Percentiles rank a stretch among this genome's conserved stretches.
These are phyloP conservation scores for Hyposoter didymator DNA, from an alignment of 2,888 invertebrate genomes.

Conservation along the genomic window DNA sequence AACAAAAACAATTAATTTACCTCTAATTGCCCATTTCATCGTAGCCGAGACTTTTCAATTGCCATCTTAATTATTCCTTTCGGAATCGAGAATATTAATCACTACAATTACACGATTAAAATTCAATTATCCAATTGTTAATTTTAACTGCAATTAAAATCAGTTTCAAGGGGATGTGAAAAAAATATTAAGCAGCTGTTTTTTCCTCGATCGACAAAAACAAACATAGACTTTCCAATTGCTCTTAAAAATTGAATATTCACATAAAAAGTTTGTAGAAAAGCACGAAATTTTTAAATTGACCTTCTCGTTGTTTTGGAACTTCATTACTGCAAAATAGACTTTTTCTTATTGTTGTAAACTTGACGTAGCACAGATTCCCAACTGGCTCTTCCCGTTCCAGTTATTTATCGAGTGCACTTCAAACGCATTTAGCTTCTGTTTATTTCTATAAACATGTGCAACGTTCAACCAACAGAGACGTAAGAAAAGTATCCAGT, in stretches of 20 bases:
- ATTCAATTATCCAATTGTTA: neutral
- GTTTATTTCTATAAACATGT: conserved; percentile 9
- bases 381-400: conserved; percentile 63
- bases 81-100: neutral
- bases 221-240: too few relatives aligned
- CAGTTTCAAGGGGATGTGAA: neutral
- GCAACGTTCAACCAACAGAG: conserved; percentile 23
- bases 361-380: conserved; percentile 49
- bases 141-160: neutral
- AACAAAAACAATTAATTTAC: neutral
- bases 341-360: neutral
- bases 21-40: neutral
- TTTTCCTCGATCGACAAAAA: neutral
- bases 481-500: conserved; percentile 67
- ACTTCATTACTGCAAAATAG: neutral
- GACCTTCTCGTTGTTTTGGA: neutral
- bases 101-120: neutral
- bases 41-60: neutral
- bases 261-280: neutral
- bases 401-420: conserved; percentile 31
- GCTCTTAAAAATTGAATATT: neutral
- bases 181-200: neutral
- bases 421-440: neutral
- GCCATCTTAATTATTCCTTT: neutral
- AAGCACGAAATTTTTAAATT: neutral